Conservation (phyloP, 2,113 vertebrate species). For the Embiotoca jacksoni region DNA sequence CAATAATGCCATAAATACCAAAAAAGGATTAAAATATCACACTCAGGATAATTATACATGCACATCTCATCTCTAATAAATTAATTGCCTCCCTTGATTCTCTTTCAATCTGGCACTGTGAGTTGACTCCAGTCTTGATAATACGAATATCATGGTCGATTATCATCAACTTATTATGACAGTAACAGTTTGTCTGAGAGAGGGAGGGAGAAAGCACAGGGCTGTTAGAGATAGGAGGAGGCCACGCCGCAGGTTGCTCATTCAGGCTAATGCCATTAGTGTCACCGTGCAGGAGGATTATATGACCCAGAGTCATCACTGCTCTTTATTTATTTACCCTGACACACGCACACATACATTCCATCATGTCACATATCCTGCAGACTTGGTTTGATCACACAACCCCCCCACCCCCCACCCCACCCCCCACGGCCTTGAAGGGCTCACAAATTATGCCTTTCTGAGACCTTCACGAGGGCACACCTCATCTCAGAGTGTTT, state of each 20-base stretch:
- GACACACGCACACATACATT: conserved; percentile 30
- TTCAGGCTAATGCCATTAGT: conserved; percentile 62
- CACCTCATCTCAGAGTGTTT: conserved; percentile 37
- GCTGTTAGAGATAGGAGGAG: conserved; percentile 6
- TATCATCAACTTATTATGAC: conserved; percentile 20
- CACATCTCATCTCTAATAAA: conserved; percentile 15
- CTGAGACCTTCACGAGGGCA: too few relatives aligned
- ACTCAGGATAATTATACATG: conserved; percentile 4
- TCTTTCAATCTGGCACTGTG: conserved; percentile 11
- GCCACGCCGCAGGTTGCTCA: conserved; percentile 40
- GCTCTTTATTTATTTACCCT: conserved; percentile 67
- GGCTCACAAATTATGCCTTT: neutral
- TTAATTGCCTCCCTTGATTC: conserved; percentile 24
- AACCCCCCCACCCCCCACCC: too few relatives aligned
- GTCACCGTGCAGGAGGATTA: conserved; percentile 52
- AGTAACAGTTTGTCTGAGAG: conserved; percentile 11
- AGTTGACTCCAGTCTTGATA: conserved; percentile 16
- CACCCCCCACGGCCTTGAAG: conserved; percentile 5
- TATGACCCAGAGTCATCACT: conserved; percentile 63
- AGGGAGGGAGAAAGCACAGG: neutral
- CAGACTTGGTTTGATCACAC: conserved; percentile 23
- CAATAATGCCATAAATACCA: neutral
- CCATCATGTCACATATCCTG: conserved; percentile 22
- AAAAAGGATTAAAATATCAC: neutral
- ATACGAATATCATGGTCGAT: conserved; percentile 32